A percentile compares a stretch with the other conserved stretches of the same genome.
Conservation (phyloP, 2,888 invertebrate genomes). For the Pandemis corylana region DNA sequence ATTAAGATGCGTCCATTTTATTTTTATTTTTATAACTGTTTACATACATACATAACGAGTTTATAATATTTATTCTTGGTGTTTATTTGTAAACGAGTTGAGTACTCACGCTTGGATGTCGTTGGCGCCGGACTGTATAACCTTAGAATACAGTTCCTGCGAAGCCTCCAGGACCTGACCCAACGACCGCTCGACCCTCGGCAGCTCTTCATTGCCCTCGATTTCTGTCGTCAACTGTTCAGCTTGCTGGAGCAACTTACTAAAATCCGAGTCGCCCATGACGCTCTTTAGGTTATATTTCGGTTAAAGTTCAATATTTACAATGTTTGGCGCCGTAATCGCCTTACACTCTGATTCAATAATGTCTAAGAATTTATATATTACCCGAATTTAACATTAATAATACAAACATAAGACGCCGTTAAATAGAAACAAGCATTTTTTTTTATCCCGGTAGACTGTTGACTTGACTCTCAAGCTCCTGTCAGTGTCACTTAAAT, state of each 20-base stretch:
- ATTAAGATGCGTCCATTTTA: background rate
- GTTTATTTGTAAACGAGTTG: constrained; percentile 10
- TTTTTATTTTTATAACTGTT: background rate
- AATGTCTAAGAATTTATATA: background rate
- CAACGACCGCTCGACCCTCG: constrained; percentile 94
- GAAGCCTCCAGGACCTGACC: constrained; percentile 96
- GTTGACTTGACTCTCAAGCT: background rate
- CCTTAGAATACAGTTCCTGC: constrained; percentile 93
- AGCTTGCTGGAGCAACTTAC: constrained; percentile 94
- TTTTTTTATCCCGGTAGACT: background rate
- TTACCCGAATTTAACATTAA: background rate
- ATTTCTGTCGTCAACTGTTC: constrained; percentile 96
- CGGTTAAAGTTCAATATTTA: background rate
- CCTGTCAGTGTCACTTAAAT: background rate
- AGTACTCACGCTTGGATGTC: constrained; percentile 95
- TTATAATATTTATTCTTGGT: background rate
- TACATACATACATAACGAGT: too few species aligned
- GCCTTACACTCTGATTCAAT: background rate
- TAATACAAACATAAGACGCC: background rate
- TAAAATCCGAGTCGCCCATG: constrained; percentile 88
- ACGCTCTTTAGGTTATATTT: constrained; percentile 63
- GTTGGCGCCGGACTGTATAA: constrained; percentile 93
- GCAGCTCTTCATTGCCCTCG: constrained; percentile 92
- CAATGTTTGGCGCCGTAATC: background rate
- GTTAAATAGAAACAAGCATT: constrained; percentile 2